Percentiles rank a stretch among this genome's conserved stretches.
These are phyloP conservation scores for Rhabditoides inermis DNA, from an alignment of 2,888 invertebrate species.

Conservation along the genomic window DNA sequence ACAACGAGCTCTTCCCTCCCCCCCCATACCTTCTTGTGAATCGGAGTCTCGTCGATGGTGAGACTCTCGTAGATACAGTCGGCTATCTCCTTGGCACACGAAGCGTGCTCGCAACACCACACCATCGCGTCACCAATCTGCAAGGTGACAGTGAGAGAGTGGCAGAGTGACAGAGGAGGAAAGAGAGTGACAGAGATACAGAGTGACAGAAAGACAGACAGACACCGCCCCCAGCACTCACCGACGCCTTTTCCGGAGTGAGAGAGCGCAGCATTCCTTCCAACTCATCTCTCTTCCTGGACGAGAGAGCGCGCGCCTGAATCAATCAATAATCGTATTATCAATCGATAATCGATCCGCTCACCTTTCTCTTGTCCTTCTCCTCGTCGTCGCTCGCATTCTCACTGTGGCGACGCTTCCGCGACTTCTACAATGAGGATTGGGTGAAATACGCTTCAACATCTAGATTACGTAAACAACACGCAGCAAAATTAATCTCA, in stretches of 20 bases:
- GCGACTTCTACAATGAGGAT: too few relatives aligned
- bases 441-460: too few relatives aligned
- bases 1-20: too few relatives aligned
- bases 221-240: background rate
- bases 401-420: too few relatives aligned
- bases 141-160: slow-evolving; percentile 4
- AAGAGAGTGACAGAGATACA: background rate
- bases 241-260: slow-evolving; percentile 63
- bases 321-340: too few relatives aligned
- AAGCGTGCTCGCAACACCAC: slow-evolving; percentile 96
- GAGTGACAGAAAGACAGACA: background rate
- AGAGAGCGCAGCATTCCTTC: slow-evolving; percentile 81
- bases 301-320: slow-evolving; percentile 30
- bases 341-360: slow-evolving; percentile 7
- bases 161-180: slow-evolving; percentile 39
- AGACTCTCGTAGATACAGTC: slow-evolving; percentile 68
- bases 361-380: slow-evolving; percentile 4
- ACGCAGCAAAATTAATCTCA: too few relatives aligned
- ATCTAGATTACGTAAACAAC: too few relatives aligned
- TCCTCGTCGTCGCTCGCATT: background rate
- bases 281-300: slow-evolving; percentile 79
- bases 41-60: slow-evolving; percentile 67
- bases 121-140: slow-evolving; percentile 92
- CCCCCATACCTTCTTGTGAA: slow-evolving; percentile 68
- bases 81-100: slow-evolving; percentile 89